Evolutionary conservation across 2,888 invertebrate species (phyloP).

Genomic region (Rhagonycha fulva): DNA sequence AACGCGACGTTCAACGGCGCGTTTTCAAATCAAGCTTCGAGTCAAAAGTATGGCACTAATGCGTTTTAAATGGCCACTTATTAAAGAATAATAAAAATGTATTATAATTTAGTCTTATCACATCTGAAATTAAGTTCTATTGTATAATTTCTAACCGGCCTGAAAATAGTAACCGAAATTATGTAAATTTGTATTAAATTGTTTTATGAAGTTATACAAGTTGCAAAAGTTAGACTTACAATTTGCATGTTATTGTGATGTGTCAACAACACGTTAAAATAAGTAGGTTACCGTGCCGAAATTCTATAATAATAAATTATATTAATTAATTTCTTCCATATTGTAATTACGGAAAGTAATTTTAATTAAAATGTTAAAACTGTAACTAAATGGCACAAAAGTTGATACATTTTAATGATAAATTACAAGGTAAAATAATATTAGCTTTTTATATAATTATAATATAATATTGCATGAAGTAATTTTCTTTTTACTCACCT

Average conservation of each 20-base stretch:
- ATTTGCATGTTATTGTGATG: constrained; percentile 23
- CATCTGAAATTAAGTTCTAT: background rate
- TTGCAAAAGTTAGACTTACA: constrained; percentile 17
- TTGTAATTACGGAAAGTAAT: background rate
- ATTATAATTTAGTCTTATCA: background rate
- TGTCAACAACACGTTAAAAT: constrained; percentile 13
- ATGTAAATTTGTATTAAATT: constrained; percentile 22
- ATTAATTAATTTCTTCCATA: background rate
- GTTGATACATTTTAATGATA: background rate
- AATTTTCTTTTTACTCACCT: constrained; percentile 61
- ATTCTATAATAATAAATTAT: constrained; percentile 4
- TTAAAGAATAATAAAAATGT: background rate
- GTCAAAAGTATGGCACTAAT: background rate
- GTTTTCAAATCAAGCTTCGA: too few species aligned
- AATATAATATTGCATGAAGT: background rate
- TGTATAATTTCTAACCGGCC: background rate
- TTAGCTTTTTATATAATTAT: background rate
- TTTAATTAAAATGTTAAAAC: background rate
- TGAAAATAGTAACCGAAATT: constrained; percentile 13
- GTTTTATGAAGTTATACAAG: constrained; percentile 21
- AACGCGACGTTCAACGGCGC: too few species aligned
- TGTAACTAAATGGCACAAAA: background rate
- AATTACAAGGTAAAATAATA: background rate
- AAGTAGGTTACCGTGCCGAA: constrained; percentile 4
- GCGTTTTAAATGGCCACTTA: background rate